phyloP scores from a whole-genome alignment of 2,797 vertebrate genomes.

The Anisognathus igniventris region DNA sequence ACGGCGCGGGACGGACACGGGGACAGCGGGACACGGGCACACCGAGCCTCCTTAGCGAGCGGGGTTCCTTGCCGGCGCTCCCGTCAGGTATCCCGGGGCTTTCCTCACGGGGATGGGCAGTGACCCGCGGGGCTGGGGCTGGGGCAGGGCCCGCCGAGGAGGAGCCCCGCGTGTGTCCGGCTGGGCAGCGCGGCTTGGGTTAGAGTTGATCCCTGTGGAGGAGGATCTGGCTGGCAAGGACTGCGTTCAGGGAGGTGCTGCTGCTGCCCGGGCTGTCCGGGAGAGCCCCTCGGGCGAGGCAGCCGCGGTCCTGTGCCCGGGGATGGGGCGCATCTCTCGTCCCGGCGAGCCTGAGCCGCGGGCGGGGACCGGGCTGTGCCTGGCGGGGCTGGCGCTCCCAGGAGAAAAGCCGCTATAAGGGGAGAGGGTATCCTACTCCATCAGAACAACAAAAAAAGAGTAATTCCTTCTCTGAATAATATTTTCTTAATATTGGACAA shows the following conservation, averaged over 20 bases:
- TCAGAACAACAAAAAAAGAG: background rate
- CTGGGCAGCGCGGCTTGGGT: rapidly evolving
- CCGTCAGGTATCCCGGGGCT: rapidly evolving
- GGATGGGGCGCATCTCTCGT: too few relatives aligned
- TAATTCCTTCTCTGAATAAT: background rate
- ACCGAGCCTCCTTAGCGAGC: rapidly evolving
- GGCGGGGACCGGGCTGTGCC: rapidly evolving
- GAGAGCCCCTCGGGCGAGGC: background rate
- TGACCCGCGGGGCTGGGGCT: background rate
- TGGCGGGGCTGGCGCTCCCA: rapidly evolving
- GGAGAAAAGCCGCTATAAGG: rapidly evolving
- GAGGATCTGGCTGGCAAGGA: rapidly evolving
- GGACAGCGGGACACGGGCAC: background rate
- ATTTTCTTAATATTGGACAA: background rate
- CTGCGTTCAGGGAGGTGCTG: rapidly evolving
- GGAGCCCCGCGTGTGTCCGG: background rate
- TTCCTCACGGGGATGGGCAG: rapidly evolving
- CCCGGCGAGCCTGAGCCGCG: rapidly evolving
- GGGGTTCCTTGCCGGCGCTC: rapidly evolving
- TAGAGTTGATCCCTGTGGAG: rapidly evolving
- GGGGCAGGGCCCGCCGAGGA: rapidly evolving
- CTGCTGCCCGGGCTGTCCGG: background rate
- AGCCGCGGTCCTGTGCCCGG: too few relatives aligned
- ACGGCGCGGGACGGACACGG: rapidly evolving
- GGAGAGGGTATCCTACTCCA: background rate